Evolutionary conservation across 53 echinoderm and acorn worm genomes (phyloP).

Genomic region (Apostichopus leukothele): DNA sequence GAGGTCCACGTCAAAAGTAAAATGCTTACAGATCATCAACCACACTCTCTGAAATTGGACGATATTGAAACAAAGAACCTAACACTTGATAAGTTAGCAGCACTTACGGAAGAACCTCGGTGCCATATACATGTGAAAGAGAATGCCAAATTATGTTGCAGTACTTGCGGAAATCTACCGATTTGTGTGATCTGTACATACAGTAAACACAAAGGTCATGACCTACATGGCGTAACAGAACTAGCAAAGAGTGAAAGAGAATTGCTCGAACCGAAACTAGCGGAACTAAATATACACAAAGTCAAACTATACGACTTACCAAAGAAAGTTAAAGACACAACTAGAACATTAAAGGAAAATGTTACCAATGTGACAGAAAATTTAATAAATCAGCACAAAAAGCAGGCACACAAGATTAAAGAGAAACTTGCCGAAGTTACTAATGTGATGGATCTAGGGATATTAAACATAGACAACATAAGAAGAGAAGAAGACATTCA

Average conservation of each 20-base stretch:
- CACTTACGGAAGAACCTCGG: neutral
- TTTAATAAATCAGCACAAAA: no score
- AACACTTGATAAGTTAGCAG: neutral
- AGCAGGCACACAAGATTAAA: no score
- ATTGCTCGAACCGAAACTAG: neutral
- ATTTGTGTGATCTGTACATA: neutral
- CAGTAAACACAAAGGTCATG: slow-evolving; percentile 30
- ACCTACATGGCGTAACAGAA: neutral
- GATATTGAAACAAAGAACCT: neutral
- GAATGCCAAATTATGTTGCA: neutral
- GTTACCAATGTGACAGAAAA: no score
- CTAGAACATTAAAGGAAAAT: no score
- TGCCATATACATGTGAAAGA: slow-evolving; percentile 1
- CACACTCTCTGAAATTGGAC: neutral
- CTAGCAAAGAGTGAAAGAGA: neutral
- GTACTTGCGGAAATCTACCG: neutral
- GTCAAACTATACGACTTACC: no score
- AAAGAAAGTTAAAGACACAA: no score
- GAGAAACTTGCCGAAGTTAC: no score
- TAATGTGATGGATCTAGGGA: no score
- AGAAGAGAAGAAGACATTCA: no score
- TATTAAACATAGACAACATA: no score
- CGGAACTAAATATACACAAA: neutral
- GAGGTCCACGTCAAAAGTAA: neutral
- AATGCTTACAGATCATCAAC: slow-evolving; percentile 20